phyloP scores from a whole-genome alignment of 2,113 vertebrate genomes.

The Arvicanthis niloticus region DNA sequence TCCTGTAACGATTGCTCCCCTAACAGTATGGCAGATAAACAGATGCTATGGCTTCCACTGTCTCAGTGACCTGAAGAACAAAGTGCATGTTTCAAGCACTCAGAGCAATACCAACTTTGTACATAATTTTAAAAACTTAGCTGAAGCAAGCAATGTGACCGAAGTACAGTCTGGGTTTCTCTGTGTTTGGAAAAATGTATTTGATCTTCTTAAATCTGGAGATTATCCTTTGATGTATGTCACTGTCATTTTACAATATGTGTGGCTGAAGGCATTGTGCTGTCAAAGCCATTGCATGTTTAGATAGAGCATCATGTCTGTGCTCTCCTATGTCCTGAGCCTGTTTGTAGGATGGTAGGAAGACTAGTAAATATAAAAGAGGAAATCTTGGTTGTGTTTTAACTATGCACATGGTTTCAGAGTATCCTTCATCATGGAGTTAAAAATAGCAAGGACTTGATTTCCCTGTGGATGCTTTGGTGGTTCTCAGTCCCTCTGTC shows the following conservation, averaged over 20 bases:
- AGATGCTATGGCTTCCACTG: slow-evolving; percentile 36
- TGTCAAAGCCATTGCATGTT: slow-evolving; percentile 63
- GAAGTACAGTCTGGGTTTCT: not conserved
- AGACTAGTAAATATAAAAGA: slow-evolving; percentile 63
- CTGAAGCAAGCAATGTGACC: slow-evolving; percentile 48
- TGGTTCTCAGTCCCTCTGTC: not conserved
- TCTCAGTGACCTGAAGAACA: slow-evolving; percentile 44
- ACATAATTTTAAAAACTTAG: slow-evolving; percentile 32
- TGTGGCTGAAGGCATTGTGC: slow-evolving; percentile 42
- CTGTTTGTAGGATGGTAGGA: not conserved
- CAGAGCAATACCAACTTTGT: slow-evolving; percentile 47
- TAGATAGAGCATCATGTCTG: slow-evolving; percentile 20
- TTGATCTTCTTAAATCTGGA: slow-evolving; percentile 54
- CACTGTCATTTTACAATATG: slow-evolving; percentile 40
- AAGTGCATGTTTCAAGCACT: slow-evolving; percentile 60
- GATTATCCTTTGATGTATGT: slow-evolving; percentile 42
- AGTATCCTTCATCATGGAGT: slow-evolving; percentile 37
- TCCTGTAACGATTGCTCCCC: not conserved
- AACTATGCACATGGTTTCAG: slow-evolving; percentile 59
- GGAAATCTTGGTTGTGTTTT: slow-evolving; percentile 74
- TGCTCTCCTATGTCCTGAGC: slow-evolving; percentile 60
- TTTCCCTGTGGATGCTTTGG: not conserved
- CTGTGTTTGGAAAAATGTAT: not conserved
- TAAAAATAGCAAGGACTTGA: not conserved
- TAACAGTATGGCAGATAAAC: slow-evolving; percentile 59